phyloP scores from a whole-genome alignment of 2,113 vertebrate genomes.

The Oxyruncus cristatus region DNA sequence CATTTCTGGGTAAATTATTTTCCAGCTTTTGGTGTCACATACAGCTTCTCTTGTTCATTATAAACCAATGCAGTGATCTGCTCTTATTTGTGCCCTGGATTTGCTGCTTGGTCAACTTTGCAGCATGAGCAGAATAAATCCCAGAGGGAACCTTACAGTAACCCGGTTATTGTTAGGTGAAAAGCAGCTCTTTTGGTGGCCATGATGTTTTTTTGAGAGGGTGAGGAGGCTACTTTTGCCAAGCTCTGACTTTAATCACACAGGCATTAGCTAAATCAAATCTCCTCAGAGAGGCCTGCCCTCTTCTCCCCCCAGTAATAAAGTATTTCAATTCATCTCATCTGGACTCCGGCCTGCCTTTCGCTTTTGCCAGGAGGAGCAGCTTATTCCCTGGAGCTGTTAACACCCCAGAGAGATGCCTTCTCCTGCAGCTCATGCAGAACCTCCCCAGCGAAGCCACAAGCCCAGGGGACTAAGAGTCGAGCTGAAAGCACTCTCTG shows the following conservation, averaged over 20 bases:
- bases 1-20: slow-evolving; percentile 55
- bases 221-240: neutral
- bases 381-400: neutral
- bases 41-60: neutral
- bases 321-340: neutral
- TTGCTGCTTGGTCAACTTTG: neutral
- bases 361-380: neutral
- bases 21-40: neutral
- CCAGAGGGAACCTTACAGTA: neutral
- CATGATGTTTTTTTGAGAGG: neutral
- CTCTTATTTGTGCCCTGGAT: neutral
- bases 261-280: neutral
- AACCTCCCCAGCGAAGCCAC: neutral
- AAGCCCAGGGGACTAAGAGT: neutral
- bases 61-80: neutral
- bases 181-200: neutral
- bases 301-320: neutral
- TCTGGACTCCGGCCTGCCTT: neutral
- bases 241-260: neutral
- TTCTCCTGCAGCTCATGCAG: neutral
- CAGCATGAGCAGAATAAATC: neutral
- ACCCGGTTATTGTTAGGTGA: neutral
- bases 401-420: neutral
- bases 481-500: neutral
- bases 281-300: neutral